Conservation (phyloP, 2,888 invertebrate species). For the Cyclophora punctaria region DNA sequence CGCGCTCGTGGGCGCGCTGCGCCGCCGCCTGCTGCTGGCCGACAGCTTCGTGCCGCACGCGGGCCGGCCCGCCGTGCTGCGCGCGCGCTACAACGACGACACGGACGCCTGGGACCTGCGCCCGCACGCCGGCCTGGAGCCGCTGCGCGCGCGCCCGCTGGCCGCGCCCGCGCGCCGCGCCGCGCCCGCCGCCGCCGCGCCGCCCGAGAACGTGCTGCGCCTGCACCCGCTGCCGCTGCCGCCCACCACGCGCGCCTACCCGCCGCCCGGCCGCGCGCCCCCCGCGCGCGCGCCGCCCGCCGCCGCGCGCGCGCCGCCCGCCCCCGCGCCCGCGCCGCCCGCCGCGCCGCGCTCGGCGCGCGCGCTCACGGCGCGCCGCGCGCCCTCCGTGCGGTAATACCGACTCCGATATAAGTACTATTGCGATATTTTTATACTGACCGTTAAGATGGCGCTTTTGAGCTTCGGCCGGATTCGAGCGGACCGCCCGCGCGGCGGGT, state of each 20-base stretch:
- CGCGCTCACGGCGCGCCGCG: conserved; percentile 24
- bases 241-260: conserved; percentile 84
- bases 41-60: conserved; percentile 90
- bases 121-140: conserved; percentile 38
- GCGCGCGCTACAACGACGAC: conserved; percentile 77
- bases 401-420: background rate
- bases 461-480: conserved; percentile 9
- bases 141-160: conserved; percentile 74
- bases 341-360: conserved; percentile 13
- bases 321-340: conserved; percentile 3
- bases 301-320: conserved; percentile 23
- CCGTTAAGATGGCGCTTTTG: conserved; percentile 11
- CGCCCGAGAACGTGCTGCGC: conserved; percentile 82
- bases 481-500: no score
- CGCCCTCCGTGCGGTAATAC: conserved; percentile 19
- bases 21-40: conserved; percentile 89
- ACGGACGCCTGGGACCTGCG: conserved; percentile 48
- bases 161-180: conserved; percentile 78
- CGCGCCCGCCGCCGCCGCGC: conserved; percentile 78
- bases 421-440: conserved; percentile 20
- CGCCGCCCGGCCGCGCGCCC: conserved; percentile 27
- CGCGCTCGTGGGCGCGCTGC: conserved; percentile 91
- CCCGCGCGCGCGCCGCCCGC: conserved; percentile 19
- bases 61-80: conserved; percentile 50
- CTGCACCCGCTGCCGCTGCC: conserved; percentile 85